phyloP scores from a whole-genome alignment of 2,888 invertebrate species.

The Drosophila siamana region DNA sequence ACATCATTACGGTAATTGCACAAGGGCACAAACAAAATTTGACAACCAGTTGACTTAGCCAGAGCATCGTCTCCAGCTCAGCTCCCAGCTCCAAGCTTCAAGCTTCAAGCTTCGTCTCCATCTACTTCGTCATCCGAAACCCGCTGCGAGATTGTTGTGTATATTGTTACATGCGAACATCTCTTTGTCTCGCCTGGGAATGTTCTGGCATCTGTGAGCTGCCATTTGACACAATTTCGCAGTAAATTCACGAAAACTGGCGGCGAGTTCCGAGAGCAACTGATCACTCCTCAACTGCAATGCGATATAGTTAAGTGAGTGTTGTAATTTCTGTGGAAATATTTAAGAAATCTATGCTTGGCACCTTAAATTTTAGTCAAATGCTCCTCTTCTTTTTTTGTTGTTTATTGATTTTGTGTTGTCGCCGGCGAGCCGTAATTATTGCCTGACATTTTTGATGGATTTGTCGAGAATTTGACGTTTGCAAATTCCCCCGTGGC shows the following conservation, averaged over 20 bases:
- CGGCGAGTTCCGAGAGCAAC: neutral
- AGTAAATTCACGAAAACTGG: neutral
- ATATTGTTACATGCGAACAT: constrained; percentile 1
- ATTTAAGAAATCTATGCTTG: neutral
- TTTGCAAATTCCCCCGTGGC: neutral
- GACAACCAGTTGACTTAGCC: constrained; percentile 56
- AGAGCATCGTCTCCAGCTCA: neutral
- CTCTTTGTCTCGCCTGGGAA: neutral
- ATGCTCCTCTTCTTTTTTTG: neutral
- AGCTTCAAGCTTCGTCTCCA: neutral
- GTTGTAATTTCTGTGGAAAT: neutral
- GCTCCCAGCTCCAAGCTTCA: too few relatives aligned
- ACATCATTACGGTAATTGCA: constrained; percentile 77
- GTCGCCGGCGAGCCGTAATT: neutral
- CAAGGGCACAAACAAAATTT: constrained; percentile 61
- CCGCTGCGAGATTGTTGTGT: neutral
- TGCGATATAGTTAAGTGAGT: neutral
- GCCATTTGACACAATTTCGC: neutral
- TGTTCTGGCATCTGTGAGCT: constrained; percentile 1
- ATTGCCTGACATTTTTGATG: constrained; percentile 46
- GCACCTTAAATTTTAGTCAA: neutral
- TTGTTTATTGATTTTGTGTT: neutral
- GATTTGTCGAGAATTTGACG: constrained; percentile 25
- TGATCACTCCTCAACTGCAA: neutral
- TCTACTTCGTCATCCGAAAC: neutral